phyloP scores from a whole-genome alignment of 2,797 vertebrate species.

The Sardinella longiceps region DNA sequence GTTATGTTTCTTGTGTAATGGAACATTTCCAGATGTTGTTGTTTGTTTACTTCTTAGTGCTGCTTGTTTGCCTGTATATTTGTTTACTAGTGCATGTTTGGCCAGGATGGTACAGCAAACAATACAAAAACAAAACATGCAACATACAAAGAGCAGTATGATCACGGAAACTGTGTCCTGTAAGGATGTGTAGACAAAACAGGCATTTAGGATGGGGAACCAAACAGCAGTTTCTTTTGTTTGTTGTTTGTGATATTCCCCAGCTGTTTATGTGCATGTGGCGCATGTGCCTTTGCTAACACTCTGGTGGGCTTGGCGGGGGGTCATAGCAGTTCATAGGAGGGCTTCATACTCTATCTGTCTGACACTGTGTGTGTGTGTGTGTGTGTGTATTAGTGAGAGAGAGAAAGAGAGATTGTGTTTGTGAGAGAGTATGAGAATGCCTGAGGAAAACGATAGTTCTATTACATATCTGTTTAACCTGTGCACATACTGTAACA shows the following conservation, averaged over 20 bases:
- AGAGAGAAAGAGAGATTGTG: too few species aligned
- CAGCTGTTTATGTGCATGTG: constrained; percentile 10
- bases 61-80: too few species aligned
- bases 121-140: too few species aligned
- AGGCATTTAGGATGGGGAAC: not conserved
- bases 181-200: not conserved
- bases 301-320: not conserved
- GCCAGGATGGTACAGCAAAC: not conserved
- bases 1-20: too few species aligned
- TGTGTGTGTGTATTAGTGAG: too few species aligned
- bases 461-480: too few species aligned
- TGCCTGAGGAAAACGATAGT: too few species aligned
- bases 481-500: too few species aligned
- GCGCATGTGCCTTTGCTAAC: not conserved
- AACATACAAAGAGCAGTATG: not conserved
- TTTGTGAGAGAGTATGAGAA: too few species aligned
- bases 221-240: not conserved
- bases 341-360: not conserved
- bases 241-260: not conserved
- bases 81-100: not conserved
- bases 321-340: not conserved
- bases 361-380: not conserved
- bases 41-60: too few species aligned
- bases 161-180: not conserved
- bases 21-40: too few species aligned